Conservation (phyloP, 2,797 vertebrate species). For the Clarias pachynema region DNA sequence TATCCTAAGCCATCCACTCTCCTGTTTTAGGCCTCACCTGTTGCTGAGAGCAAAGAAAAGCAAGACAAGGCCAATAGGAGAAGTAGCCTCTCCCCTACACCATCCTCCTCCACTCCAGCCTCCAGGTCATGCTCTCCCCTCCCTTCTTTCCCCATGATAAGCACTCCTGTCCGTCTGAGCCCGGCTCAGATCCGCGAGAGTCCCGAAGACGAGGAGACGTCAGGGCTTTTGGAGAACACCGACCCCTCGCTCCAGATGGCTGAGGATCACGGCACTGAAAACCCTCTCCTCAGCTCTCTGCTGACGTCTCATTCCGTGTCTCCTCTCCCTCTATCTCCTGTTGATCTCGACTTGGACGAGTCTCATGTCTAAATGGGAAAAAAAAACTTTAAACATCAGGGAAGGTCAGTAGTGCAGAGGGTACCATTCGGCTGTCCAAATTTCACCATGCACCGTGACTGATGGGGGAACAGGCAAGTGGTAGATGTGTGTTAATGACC, state of each 20-base stretch:
- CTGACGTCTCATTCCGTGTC: conserved; percentile 48
- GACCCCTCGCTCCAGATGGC: conserved; percentile 81
- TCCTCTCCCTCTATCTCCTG: conserved; percentile 59
- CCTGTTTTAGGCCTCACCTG: conserved; percentile 62
- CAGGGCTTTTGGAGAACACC: conserved; percentile 82
- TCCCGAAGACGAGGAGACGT: conserved; percentile 86
- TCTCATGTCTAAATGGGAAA: conserved; percentile 52
- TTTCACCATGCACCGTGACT: neutral
- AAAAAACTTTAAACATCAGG: neutral
- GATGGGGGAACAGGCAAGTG: neutral
- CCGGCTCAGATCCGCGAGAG: conserved; percentile 76
- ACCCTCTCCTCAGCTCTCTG: conserved; percentile 82
- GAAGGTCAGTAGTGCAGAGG: neutral
- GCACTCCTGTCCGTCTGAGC: conserved; percentile 65
- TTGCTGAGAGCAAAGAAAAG: conserved; percentile 71
- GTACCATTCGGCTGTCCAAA: neutral
- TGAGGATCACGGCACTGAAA: conserved; percentile 89
- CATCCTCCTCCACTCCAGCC: conserved; percentile 67
- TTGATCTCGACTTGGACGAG: conserved; percentile 61
- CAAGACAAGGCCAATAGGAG: conserved; percentile 72
- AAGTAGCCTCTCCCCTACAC: conserved; percentile 75
- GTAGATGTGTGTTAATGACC: neutral
- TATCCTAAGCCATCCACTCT: conserved; percentile 2
- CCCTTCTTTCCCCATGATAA: conserved; percentile 70
- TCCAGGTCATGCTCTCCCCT: conserved; percentile 72